Evolutionary conservation across 1,140 invertebrate species (phyloP), one percentile per base, ranked within the genome.

Genomic region (Bombus pascuorum): DNA sequence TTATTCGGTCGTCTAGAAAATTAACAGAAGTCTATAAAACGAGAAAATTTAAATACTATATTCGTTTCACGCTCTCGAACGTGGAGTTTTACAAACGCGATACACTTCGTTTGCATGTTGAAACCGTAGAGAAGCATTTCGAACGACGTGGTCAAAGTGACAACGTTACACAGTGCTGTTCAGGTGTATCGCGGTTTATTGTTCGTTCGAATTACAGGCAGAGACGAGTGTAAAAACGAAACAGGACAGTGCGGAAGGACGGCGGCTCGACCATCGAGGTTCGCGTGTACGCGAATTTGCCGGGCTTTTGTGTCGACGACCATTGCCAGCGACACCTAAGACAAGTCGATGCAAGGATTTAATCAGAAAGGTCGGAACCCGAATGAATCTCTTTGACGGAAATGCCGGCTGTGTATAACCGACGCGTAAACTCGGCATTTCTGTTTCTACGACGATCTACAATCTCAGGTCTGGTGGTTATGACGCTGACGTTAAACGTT

Each of bases 271-370:
- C 44, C 34, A 70, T 74, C 53, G 44, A 74, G 53, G 59, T 47
- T 37, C n/a, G 34, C 34, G 12, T 3, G 42, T 73, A 39, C 44
- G 44, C 13, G 75, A 84, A 79, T 79, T 71, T 37, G 13, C 22
- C 1, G 34, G 9, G 66, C 66, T 84, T 79, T 78, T 72, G 75
- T 47, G 65, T 42, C 39, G 47, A 22, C 65, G 39, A 79, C 78
- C 47, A 71, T 79, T 79, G n/a, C 66, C 47, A 47, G 66, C 39
- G 47, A 79, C 75, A 71, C 66, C 75, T 34, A 70, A 79, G 66
- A 66, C 82, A 71, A 71, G 47, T 79, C 82, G 66, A 71, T 32
- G 82, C 82, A 37, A 15, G 66, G 75, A 79, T 84, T 84, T 84
- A 84, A 79, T 84, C 78, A 79, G 82, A 79, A 74, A 44, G 82